A percentile compares a stretch with the other conserved stretches of the same genome.
phyloP scores from a whole-genome alignment of 2,113 vertebrate genomes.

The Crotalus helleri region DNA sequence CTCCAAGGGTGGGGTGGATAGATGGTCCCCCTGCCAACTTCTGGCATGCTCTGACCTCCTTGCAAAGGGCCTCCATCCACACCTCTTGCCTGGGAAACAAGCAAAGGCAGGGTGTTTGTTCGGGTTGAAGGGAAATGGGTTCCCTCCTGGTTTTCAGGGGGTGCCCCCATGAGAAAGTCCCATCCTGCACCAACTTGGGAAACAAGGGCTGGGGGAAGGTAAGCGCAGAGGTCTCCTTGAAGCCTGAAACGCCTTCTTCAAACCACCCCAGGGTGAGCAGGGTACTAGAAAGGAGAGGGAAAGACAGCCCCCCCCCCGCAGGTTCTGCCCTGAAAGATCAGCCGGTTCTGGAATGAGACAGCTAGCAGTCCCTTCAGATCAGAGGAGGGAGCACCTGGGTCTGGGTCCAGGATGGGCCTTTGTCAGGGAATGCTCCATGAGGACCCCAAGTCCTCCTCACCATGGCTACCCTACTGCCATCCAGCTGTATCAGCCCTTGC shows the following conservation, averaged over 20 bases:
- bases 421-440: neutral
- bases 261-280: neutral
- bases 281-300: neutral
- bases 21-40: neutral
- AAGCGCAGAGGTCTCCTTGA: neutral
- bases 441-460: neutral
- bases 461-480: neutral
- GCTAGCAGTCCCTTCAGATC: neutral
- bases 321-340: neutral
- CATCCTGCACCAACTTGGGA: neutral
- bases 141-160: neutral
- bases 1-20: neutral
- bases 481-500: too few species aligned
- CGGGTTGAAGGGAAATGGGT: too few species aligned
- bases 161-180: neutral
- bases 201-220: neutral
- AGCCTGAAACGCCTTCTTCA: neutral
- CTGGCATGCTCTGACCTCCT: neutral
- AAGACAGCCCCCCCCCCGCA: neutral
- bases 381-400: neutral
- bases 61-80: neutral
- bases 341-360: neutral
- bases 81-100: neutral
- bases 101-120: neutral
- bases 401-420: neutral